Conservation (phyloP, 1,140 invertebrate species). For the Trissolcus basalis region DNA sequence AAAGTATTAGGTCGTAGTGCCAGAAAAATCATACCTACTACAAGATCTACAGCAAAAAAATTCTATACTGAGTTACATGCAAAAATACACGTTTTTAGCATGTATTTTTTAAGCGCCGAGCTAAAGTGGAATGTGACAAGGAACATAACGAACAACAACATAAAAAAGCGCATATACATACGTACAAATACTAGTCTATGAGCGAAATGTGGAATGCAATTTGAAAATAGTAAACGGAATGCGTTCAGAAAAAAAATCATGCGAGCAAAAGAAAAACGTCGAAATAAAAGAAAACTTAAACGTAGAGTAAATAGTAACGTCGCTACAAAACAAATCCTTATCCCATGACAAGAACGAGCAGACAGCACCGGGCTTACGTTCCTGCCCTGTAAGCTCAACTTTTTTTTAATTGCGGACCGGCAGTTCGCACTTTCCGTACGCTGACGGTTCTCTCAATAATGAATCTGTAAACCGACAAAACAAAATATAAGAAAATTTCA, state of each 20-base stretch:
- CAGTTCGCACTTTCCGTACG: constrained; percentile 34
- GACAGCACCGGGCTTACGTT: constrained; percentile 2
- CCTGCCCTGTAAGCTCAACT: constrained; percentile 6
- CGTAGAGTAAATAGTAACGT: constrained; percentile 25
- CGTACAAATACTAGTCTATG: constrained; percentile 23
- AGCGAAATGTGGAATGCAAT: constrained; percentile 28
- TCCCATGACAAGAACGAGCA: constrained; percentile 10
- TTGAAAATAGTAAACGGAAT: constrained; percentile 21
- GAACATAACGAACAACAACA: no score
- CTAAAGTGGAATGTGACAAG: no score
- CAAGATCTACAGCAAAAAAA: no score
- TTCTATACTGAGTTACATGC: no score
- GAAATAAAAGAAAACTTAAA: constrained; percentile 11
- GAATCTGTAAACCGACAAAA: no score
- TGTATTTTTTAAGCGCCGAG: no score
- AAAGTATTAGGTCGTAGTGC: constrained; percentile 33
- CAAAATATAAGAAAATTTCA: no score
- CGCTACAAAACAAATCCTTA: constrained; percentile 25
- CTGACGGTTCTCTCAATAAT: no score
- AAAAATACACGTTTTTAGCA: no score
- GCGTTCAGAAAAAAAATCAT: constrained; percentile 2
- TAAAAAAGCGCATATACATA: not conserved
- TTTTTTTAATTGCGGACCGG: constrained; percentile 23
- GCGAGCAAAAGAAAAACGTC: not conserved
- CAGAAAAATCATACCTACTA: constrained; percentile 15